Evolutionary conservation across 2,113 vertebrate genomes (phyloP).

Genomic region (Ptyas mucosa): DNA sequence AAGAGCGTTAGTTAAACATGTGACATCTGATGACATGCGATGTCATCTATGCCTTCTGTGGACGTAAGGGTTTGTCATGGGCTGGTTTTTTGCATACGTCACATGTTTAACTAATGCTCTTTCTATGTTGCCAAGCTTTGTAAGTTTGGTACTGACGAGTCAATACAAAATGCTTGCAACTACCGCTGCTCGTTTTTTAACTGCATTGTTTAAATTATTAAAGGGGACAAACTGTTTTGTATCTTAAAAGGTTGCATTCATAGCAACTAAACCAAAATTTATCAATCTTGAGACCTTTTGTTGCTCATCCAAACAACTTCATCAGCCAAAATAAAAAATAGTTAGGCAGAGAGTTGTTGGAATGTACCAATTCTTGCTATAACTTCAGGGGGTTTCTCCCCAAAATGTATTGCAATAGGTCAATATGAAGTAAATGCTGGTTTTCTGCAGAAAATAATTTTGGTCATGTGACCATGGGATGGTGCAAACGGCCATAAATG

Average conservation of each 20-base stretch:
- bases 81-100: no score
- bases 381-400: background rate
- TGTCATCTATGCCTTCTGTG: no score
- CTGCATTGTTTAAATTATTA: no score
- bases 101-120: no score
- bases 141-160: no score
- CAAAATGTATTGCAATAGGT: background rate
- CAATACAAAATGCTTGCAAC: no score
- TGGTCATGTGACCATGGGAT: background rate
- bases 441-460: background rate
- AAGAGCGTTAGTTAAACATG: no score
- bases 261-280: background rate
- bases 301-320: background rate
- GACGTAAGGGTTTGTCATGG: no score
- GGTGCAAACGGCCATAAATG: background rate
- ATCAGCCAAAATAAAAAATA: background rate
- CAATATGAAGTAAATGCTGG: background rate
- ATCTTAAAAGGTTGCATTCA: background rate
- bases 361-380: background rate
- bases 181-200: no score
- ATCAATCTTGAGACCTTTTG: background rate
- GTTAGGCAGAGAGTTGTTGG: background rate
- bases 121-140: no score
- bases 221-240: no score
- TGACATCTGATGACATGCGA: no score